phyloP scores from a whole-genome alignment of 2,888 invertebrate species.

The Leptothorax acervorum region DNA sequence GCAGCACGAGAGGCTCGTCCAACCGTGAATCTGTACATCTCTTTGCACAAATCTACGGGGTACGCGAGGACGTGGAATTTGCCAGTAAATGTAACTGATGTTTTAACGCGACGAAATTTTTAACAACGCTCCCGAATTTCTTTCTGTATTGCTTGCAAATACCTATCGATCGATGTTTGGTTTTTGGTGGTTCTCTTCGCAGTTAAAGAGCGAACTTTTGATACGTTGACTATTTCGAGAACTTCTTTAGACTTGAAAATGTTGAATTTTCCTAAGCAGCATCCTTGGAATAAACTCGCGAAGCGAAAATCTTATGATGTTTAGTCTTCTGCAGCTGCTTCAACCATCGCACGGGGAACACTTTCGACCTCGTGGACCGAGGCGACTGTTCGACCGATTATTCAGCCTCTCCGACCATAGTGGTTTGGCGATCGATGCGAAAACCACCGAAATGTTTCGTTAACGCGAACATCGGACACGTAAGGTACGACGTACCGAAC shows the following conservation, averaged over 20 bases:
- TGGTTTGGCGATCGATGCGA: neutral
- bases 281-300: neutral
- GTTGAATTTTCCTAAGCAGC: neutral
- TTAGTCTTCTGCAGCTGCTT: conserved; percentile 11
- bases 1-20: conserved; percentile 21
- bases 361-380: conserved; percentile 65
- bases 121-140: neutral
- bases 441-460: neutral
- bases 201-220: conserved; percentile 17
- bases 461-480: neutral
- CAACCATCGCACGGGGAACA: neutral
- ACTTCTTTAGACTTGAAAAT: conserved; percentile 1
- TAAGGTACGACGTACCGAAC: neutral
- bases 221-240: conserved; percentile 38
- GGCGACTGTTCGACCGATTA: conserved; percentile 35
- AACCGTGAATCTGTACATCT: conserved; percentile 13
- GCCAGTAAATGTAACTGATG: neutral
- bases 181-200: conserved; percentile 31
- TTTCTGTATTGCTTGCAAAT: neutral
- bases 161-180: neutral
- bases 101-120: conserved; percentile 9
- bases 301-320: conserved; percentile 10
- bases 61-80: neutral
- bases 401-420: conserved; percentile 18
- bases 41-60: neutral